Percentiles rank a stretch among this genome's conserved stretches.
Conservation (phyloP, 2,888 invertebrate species). For the Hartigia nigra region DNA sequence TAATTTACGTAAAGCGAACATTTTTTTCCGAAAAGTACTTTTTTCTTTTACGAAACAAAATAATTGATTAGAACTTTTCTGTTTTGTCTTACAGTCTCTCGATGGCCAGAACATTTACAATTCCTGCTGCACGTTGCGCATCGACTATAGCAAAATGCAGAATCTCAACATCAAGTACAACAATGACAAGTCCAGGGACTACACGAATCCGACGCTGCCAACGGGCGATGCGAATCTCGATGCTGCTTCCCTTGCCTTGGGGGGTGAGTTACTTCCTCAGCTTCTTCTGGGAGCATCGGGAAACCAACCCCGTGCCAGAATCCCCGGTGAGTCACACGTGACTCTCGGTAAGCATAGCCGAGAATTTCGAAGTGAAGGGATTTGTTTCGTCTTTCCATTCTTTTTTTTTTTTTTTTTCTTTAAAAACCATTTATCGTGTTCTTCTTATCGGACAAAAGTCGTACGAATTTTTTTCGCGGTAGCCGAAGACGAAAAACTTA, state of each 20-base stretch:
- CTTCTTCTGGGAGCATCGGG: slow-evolving; percentile 69
- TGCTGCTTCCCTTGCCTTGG: slow-evolving; percentile 74
- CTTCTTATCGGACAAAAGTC: background rate
- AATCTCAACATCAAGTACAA: slow-evolving; percentile 99
- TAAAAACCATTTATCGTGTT: background rate
- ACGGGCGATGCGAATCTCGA: slow-evolving; percentile 85
- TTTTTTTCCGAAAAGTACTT: background rate
- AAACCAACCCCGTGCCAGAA: slow-evolving; percentile 60
- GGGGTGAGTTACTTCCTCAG: slow-evolving; percentile 73
- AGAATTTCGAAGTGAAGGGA: slow-evolving; percentile 13
- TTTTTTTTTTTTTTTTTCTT: slow-evolving; percentile 11
- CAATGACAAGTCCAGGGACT: slow-evolving; percentile 99
- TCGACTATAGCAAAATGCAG: slow-evolving; percentile 98
- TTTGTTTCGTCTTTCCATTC: slow-evolving; percentile 18
- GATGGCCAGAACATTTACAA: slow-evolving; percentile 99
- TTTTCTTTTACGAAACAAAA: background rate
- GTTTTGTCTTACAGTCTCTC: slow-evolving; percentile 75
- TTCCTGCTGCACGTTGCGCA: slow-evolving; percentile 98
- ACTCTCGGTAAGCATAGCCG: slow-evolving; percentile 53
- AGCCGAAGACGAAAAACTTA: background rate
- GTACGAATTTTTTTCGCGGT: background rate
- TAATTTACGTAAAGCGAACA: background rate
- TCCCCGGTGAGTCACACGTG: slow-evolving; percentile 58
- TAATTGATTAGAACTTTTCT: background rate
- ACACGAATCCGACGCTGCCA: slow-evolving; percentile 97